These are phyloP conservation scores for Perizoma flavofasciatum DNA, from an alignment of 2,888 invertebrate genomes.

Conservation along the genomic window DNA sequence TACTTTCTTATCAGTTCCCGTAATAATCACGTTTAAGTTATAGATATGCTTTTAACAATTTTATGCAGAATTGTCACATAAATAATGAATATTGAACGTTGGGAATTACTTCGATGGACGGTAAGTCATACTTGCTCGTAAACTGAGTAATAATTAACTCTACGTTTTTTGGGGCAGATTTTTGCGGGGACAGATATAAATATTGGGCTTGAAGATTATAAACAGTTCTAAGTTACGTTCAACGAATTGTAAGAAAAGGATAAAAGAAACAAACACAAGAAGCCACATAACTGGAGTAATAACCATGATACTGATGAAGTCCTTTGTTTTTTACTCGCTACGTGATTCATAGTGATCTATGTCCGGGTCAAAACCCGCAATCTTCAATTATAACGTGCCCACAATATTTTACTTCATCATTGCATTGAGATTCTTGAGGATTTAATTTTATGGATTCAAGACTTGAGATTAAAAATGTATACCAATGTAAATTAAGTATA, in stretches of 20 bases:
- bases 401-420: slow-evolving; percentile 39
- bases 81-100: slow-evolving; percentile 67
- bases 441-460: slow-evolving; percentile 16
- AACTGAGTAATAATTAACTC: slow-evolving; percentile 46
- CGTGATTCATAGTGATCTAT: slow-evolving; percentile 63
- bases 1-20: slow-evolving; percentile 53
- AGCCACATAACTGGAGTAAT: slow-evolving; percentile 33
- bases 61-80: slow-evolving; percentile 68
- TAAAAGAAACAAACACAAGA: slow-evolving; percentile 22
- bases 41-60: slow-evolving; percentile 62
- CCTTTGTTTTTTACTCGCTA: slow-evolving; percentile 51
- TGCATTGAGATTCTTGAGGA: slow-evolving; percentile 18
- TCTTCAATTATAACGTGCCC: slow-evolving; percentile 35
- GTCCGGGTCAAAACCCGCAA: slow-evolving; percentile 65
- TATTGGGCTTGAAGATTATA: too few relatives aligned
- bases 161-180: slow-evolving; percentile 10
- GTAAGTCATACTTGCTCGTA: slow-evolving; percentile 59
- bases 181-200: neutral
- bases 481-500: too few relatives aligned
- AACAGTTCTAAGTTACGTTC: neutral
- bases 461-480: too few relatives aligned
- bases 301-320: slow-evolving; percentile 38
- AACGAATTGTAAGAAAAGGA: slow-evolving; percentile 13
- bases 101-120: slow-evolving; percentile 56
- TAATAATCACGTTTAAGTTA: slow-evolving; percentile 51